phyloP scores from a whole-genome alignment of 2,888 invertebrate genomes.

The Amblyteles armatorius region DNA sequence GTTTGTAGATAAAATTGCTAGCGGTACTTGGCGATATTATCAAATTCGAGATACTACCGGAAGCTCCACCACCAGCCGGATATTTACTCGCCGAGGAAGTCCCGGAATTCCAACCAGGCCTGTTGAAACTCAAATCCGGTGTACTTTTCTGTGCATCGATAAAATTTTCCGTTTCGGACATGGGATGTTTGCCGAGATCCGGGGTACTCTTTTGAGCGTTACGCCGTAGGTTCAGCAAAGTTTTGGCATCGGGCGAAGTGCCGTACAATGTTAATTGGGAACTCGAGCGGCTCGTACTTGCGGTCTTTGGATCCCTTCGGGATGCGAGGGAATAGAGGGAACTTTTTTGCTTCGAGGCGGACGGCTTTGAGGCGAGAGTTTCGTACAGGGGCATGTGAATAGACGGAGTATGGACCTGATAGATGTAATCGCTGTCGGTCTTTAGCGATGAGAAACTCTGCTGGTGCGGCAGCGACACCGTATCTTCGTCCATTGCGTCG shows the following conservation, averaged over 20 bases:
- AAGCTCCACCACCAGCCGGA: background rate
- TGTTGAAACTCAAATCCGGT: slow-evolving; percentile 75
- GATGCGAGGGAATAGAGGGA: slow-evolving; percentile 76
- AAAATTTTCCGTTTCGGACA: slow-evolving; percentile 72
- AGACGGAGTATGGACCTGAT: slow-evolving; percentile 87
- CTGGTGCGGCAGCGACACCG: slow-evolving; percentile 91
- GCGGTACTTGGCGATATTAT: slow-evolving; percentile 76
- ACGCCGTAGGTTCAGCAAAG: slow-evolving; percentile 67
- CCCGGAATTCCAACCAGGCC: slow-evolving; percentile 68
- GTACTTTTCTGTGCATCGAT: slow-evolving; percentile 75
- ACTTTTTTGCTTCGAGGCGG: slow-evolving; percentile 74
- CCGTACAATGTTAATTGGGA: slow-evolving; percentile 76
- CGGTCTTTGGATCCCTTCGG: slow-evolving; percentile 71
- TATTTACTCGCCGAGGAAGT: slow-evolving; percentile 66
- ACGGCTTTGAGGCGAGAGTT: slow-evolving; percentile 76
- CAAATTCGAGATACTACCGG: slow-evolving; percentile 71
- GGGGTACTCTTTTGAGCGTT: slow-evolving; percentile 73
- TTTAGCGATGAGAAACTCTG: slow-evolving; percentile 91
- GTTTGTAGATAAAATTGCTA: slow-evolving; percentile 78
- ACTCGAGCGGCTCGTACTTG: slow-evolving; percentile 73
- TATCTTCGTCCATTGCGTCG: slow-evolving; percentile 91
- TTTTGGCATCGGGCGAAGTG: slow-evolving; percentile 75
- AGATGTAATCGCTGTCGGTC: slow-evolving; percentile 91
- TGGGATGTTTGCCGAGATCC: slow-evolving; percentile 72
- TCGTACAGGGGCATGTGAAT: slow-evolving; percentile 82